Evolutionary conservation across 2,113 vertebrate genomes (phyloP), one percentile per base, ranked within the genome.

Genomic region (Dicerorhinus sumatrensis): DNA sequence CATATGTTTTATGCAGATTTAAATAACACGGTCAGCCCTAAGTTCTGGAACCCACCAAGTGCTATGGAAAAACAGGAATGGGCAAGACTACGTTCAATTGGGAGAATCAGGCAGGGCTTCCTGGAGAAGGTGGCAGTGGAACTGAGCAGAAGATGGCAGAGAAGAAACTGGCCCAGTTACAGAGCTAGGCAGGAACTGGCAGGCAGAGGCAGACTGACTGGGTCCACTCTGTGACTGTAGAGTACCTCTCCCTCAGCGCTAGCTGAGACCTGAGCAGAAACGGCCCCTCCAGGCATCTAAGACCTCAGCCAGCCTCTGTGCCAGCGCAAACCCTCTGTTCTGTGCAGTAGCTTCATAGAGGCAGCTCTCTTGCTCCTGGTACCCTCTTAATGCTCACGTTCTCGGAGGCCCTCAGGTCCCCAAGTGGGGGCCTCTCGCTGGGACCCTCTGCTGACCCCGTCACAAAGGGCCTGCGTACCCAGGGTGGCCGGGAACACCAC

Each of bases 61-160:
- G 11, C 51, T 81, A 6, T 36, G 36, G 70, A 27, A 56, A 86
- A 90, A 39, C 29, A 67, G 69, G 42, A 56, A 48, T 62, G n/a
- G 27, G 42, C 67, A 87, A 62, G 75, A 31, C 65, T 46, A 4
- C 33, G 65, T 73, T 73, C 62, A 79, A 23, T 39, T 9, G 56
- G 56, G 56, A 95, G 42, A 88, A 18, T 65, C 81, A 54, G 29
- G 11, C 65, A 94, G 90, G 72, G 62, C 92, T 89, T 96, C 92
- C 73, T 92, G 8, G 65, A 91, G 65, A 77, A 90, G 56, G 67
- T 42, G 58, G 42, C n/a, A 56, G 36, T 29, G 20, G 54, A 73
- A 65, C 65, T 54, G 29, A 76, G 48, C 79, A 39, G 82, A 82
- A 60, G 9, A 4, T 39, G 63, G 51, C 42, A 72, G 31, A 70